Evolutionary conservation across 2,888 invertebrate species (phyloP).

Genomic region (Heterodera filipjevi): DNA sequence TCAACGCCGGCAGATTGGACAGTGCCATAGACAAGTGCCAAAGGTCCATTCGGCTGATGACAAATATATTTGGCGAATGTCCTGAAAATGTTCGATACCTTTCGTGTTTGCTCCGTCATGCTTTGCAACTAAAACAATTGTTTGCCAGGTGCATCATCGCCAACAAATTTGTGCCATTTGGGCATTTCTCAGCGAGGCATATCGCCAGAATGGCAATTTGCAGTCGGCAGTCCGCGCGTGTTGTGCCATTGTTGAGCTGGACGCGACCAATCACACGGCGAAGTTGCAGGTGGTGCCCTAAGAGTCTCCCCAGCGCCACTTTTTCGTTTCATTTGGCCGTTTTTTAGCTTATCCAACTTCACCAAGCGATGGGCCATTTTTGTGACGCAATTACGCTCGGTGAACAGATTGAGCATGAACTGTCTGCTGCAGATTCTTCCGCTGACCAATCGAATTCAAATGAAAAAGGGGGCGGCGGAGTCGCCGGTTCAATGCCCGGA

Average conservation of each 20-base stretch:
- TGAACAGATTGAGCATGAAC: neutral
- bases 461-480: neutral
- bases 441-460: neutral
- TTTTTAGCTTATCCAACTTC: conserved; percentile 40
- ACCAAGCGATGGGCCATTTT: conserved; percentile 40
- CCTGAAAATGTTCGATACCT: neutral
- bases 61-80: neutral
- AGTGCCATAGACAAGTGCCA: conserved; percentile 42
- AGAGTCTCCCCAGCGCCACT: neutral
- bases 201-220: conserved; percentile 36
- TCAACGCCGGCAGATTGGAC: conserved; percentile 38
- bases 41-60: conserved; percentile 32
- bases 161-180: conserved; percentile 34
- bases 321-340: neutral
- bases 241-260: conserved; percentile 35
- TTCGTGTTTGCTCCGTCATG: neutral
- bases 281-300: conserved; percentile 30
- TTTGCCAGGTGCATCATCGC: neutral
- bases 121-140: neutral
- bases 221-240: conserved; percentile 41
- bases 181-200: conserved; percentile 40
- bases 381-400: conserved; percentile 32
- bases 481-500: neutral
- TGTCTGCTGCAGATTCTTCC: neutral
- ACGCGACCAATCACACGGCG: conserved; percentile 27